Evolutionary conservation across 2,888 invertebrate genomes (phyloP), one percentile per base, ranked within the genome.

Genomic region (Eueremaeus valkanovi): DNA sequence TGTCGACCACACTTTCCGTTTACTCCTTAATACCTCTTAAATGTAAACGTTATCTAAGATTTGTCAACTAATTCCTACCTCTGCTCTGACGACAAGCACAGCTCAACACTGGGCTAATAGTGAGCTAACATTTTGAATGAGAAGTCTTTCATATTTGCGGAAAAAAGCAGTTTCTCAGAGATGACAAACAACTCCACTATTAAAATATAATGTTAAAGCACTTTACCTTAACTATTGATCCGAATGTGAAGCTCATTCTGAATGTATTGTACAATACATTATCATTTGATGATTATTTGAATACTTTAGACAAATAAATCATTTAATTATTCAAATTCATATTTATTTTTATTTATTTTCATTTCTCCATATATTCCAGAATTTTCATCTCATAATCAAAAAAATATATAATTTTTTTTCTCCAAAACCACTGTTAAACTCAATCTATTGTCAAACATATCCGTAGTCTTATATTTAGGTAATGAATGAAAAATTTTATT

Each of bases 231-330:
- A 63, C 31, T 31, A 63, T 63, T 63, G 63, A 63, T 33, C 31
- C 63, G 16, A 63, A 63, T 33, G 63, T 33, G 5, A 63, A 63
- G 58, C 58, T 58, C 58, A 58, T 29, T 58, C 11, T 58, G 33
- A 63, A 33, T 13, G 8, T 55, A 55, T 55, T 55, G 55, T 55
- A 55, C 5, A 55, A 55, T 55, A 55, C 55, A 24, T 24, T 55
- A 24, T 3, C 63, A 63, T 63, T 63, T 63, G 31, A 63, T 63
- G 63, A 29, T 58, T 33, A 63, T 63, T 33, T 63, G 16, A 29
- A 63, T 63, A 24, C 55, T 13, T 24, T 24, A 55, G 3, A 55
- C 55, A 3, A 55, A 55, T 55, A 55, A 55, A 27, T 55, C 27
- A 55, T 55, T 21, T 24, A 6, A 24, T 55, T 55, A 49, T n/a